Percentiles rank a stretch among this genome's conserved stretches.
These are phyloP conservation scores for Terrapene triunguis DNA, from an alignment of 2,113 vertebrate species.

Conservation along the genomic window DNA sequence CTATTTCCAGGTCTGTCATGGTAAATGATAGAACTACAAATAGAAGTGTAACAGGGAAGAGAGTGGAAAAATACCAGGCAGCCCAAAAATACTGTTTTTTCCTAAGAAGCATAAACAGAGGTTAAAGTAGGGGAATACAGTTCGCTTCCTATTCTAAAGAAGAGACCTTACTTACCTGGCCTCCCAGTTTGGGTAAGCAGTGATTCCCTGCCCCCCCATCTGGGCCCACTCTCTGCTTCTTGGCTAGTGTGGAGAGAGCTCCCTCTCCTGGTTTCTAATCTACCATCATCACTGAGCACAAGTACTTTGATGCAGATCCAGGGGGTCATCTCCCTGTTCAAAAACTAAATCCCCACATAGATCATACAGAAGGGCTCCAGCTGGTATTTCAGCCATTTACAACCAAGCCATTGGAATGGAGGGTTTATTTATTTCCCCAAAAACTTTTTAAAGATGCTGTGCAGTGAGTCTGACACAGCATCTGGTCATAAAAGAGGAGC, in stretches of 20 bases:
- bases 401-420: neutral
- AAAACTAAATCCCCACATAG: rapidly evolving
- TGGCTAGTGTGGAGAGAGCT: neutral
- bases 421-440: neutral
- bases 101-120: neutral
- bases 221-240: neutral
- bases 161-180: neutral
- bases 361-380: neutral
- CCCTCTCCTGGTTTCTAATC: neutral
- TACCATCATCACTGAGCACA: neutral
- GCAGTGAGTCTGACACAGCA: neutral
- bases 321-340: neutral
- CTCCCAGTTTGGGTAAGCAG: rapidly evolving
- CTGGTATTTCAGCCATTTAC: neutral
- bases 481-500: rapidly evolving
- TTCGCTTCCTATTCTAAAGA: rapidly evolving
- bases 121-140: neutral
- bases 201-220: neutral
- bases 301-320: neutral
- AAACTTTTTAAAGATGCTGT: rapidly evolving
- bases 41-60: neutral
- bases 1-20: neutral
- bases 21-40: neutral
- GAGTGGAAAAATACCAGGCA: neutral
- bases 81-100: neutral